Base-by-base conservation (phyloP, 2,888 invertebrate genomes). In the Julus scandinavius region DNA sequence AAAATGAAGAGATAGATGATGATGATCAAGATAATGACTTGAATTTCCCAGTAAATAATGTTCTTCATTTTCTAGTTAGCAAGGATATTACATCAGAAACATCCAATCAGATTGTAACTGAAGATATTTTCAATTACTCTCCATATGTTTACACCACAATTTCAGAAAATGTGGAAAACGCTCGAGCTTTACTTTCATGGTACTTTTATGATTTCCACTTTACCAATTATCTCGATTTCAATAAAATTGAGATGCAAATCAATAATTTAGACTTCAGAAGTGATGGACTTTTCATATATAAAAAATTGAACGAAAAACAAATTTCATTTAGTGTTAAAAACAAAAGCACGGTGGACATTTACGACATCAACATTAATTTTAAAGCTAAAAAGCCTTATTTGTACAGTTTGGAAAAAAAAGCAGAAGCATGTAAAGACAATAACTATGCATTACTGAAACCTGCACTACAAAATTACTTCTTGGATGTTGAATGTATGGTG, bases 401-500 rank as follows among this genome's bases (percentile, higher is more conserved):
- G n/a, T n/a, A n/a, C n/a, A n/a, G n/a, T n/a, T n/a, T n/a, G n/a
- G n/a, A n/a, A n/a, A n/a, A n/a, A n/a, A n/a, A n/a, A n/a, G n/a
- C n/a, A n/a, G n/a, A n/a, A n/a, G n/a, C n/a, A n/a, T n/a, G n/a
- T n/a, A n/a, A n/a, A 45, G 45, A 45, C 4, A 20, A 0, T 20
- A 6, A 63, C 20, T 20, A 20, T 20, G 0, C 2, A 20, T 0
- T 6, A 0, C 20, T 63, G 7, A 20, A 20, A 7, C 6, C n/a
- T 6, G 20, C 3, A 0, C 5, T 63, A 3, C 4, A n/a, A 63
- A 63, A 6, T 63, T 63, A 63, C 7, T 20, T 63, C n/a, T 6
- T 20, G 20, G 5, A 63, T 6, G 0, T 20, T 20, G n/a, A 6
- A 7, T 7, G 6, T 1, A 1, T 20, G 1, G 0, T 5, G 0